Base-by-base conservation (phyloP, 2,113 vertebrate species). In the Tetrao urogallus region DNA sequence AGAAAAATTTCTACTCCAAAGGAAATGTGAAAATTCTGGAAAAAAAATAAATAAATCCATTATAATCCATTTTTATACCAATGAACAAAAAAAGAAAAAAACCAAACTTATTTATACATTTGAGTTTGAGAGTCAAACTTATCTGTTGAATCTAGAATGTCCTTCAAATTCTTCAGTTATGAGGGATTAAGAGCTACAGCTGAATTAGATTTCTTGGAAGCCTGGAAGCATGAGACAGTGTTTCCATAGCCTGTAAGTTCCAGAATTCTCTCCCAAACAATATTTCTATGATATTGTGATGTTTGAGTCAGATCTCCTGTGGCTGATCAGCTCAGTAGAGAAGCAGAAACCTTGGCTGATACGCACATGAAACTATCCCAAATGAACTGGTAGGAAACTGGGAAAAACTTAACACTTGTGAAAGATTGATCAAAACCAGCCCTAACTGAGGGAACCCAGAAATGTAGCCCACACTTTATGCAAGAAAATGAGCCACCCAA, bases 301-400 rank as follows among this genome's bases (percentile, higher is more conserved):
- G 28, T 73, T 82, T 76, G 75, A 92, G 54, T 88, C 58, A 93
- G 58, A 48, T 72, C 79, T 95, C 75, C 71, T 88, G 79, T 82
- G 63, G 54, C 42, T 82, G 74, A 91, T 89, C 48, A 79, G 71
- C 58, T 88, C 72, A 48, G 25, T 42, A 38, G 71, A 70, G 19
- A 64, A 79, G 34, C n/a, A 89, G 66, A 89, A 87, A 65, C 16
- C 32, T 83, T 86, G 90, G 64, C 58, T 73, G 43, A 43, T n/a
- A 36, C 24, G 20, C 14, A 1, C 34, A 24, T 25, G 73, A 70
- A 0, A 3, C 58, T 69, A 48, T 52, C 66, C 71, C 78, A 95
- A 27, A 87, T 8, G 8, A 87, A 14, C 25, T 94, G 70, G 90
- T 58, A 82, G 72, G 71, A 88, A 90, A 79, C 8, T 43, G 85